These are phyloP conservation scores for Dreissena rostriformis DNA, from an alignment of 1,140 invertebrate genomes.

Conservation along the genomic window DNA sequence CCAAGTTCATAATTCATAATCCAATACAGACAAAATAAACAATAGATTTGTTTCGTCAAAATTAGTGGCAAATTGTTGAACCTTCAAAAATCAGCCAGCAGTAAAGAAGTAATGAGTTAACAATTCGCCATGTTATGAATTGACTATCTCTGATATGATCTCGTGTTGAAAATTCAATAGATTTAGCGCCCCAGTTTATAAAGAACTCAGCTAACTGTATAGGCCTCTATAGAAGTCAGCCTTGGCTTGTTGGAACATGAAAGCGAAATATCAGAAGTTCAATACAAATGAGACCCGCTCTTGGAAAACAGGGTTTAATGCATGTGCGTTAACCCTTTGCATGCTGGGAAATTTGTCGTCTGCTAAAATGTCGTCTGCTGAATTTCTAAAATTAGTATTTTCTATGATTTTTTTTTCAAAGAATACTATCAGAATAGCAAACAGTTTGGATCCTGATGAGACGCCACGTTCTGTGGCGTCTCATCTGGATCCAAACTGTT, in stretches of 20 bases:
- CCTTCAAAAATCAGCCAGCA: conserved; percentile 5
- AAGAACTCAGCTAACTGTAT: not conserved
- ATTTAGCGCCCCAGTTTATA: not conserved
- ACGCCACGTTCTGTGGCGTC: too few species aligned
- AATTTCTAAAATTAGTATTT: too few species aligned
- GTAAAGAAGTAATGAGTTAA: not conserved
- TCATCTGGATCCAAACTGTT: too few species aligned
- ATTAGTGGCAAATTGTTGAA: not conserved
- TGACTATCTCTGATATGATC: not conserved
- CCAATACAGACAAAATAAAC: not conserved
- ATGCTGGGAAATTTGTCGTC: too few species aligned
- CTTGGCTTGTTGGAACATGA: not conserved
- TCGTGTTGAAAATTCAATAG: not conserved
- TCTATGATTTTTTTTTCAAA: too few species aligned
- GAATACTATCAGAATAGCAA: too few species aligned
- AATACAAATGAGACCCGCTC: too few species aligned
- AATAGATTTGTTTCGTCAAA: not conserved
- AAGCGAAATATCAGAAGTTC: not conserved
- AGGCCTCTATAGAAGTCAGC: not conserved
- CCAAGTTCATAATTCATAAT: not conserved
- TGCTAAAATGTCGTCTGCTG: too few species aligned
- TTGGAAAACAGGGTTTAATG: too few species aligned
- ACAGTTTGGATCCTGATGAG: too few species aligned
- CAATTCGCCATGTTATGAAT: conserved; percentile 1
- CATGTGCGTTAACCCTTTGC: too few species aligned